Evolutionary conservation across 2,113 vertebrate genomes (phyloP).

Genomic region (Callorhinus ursinus): DNA sequence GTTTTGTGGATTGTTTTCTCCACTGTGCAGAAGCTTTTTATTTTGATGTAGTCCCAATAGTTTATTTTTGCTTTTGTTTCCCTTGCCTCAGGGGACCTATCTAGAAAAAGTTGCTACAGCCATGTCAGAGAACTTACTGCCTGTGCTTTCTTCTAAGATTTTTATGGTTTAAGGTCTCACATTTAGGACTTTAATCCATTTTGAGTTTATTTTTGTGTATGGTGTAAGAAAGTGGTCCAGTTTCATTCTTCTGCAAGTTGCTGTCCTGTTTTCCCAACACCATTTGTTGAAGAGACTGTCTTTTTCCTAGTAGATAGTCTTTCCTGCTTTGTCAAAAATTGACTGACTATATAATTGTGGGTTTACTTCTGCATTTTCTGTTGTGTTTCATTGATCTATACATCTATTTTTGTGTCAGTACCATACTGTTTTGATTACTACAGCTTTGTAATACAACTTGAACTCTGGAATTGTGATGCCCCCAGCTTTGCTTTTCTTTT

Average conservation of each 20-base stretch:
- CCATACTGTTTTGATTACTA: neutral
- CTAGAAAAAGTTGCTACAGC: neutral
- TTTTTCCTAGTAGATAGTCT: neutral
- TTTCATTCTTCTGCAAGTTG: neutral
- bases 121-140: neutral
- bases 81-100: neutral
- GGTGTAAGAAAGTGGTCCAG: neutral
- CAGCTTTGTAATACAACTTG: neutral
- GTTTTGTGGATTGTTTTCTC: neutral
- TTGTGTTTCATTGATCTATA: neutral
- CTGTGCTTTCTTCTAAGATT: neutral
- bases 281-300: neutral
- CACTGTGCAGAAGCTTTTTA: neutral
- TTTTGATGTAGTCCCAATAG: neutral
- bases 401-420: neutral
- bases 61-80: neutral
- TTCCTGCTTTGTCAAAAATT: neutral
- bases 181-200: neutral
- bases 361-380: neutral
- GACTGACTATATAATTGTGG: neutral
- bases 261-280: neutral
- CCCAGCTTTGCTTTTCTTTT: neutral
- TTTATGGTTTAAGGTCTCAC: neutral
- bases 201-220: neutral
- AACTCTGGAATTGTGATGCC: neutral